Conservation (phyloP, 2,888 invertebrate species). For the Drosophila meridiana region DNA sequence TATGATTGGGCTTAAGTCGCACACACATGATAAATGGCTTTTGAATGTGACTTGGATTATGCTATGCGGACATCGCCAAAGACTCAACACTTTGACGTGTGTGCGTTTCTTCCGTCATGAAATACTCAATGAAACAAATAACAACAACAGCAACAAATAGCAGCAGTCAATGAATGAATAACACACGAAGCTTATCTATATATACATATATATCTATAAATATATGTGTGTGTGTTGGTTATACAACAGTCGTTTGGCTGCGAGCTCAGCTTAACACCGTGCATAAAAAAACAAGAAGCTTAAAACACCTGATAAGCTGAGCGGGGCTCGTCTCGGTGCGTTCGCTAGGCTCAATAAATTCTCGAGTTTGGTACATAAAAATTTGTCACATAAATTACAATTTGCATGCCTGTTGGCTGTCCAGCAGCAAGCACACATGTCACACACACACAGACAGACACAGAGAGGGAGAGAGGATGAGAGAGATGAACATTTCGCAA, state of each 20-base stretch:
- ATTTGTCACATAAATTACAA: constrained; percentile 82
- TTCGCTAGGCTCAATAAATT: constrained; percentile 68
- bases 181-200: constrained; percentile 13
- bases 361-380: constrained; percentile 70
- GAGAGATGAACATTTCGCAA: constrained; percentile 54
- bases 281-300: constrained; percentile 32
- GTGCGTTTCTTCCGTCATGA: constrained; percentile 70
- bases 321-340: constrained; percentile 35
- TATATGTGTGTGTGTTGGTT: neutral
- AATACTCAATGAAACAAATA: constrained; percentile 31
- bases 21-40: constrained; percentile 67
- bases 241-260: constrained; percentile 16
- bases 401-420: constrained; percentile 70
- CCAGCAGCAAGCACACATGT: constrained; percentile 61
- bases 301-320: constrained; percentile 54
- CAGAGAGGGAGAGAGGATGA: neutral
- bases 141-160: neutral
- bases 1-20: constrained; percentile 51
- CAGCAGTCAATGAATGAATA: constrained; percentile 43
- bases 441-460: neutral
- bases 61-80: constrained; percentile 72
- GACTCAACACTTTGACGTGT: constrained; percentile 68
- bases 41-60: constrained; percentile 72
- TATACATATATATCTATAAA: neutral
- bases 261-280: constrained; percentile 14